Percentiles rank a stretch among this genome's conserved stretches.
Conservation (phyloP, 2,797 vertebrate species). For the Gymnothorax javanicus region DNA sequence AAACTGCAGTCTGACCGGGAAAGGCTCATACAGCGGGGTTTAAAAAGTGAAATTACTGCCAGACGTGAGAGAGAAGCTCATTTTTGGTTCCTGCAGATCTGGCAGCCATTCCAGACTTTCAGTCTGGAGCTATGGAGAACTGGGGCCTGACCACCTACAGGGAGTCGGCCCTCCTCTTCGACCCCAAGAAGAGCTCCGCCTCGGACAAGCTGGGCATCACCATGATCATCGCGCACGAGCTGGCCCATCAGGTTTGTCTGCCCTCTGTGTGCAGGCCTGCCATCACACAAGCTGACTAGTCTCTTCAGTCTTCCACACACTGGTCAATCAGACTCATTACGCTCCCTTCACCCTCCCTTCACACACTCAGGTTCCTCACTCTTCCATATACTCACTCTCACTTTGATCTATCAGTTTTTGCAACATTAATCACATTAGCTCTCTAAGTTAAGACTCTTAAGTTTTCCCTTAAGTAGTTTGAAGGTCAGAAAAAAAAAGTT, state of each 20-base stretch:
- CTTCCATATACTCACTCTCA: too few relatives aligned
- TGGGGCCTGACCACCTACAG: slow-evolving; percentile 91
- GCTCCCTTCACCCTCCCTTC: background rate
- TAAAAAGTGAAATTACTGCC: background rate
- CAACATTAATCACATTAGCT: too few relatives aligned
- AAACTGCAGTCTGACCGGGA: background rate
- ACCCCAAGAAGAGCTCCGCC: slow-evolving; percentile 78
- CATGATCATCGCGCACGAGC: slow-evolving; percentile 85
- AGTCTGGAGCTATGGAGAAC: slow-evolving; percentile 93
- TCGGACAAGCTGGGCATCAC: slow-evolving; percentile 82
- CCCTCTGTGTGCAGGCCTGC: background rate
- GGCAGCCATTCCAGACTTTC: slow-evolving; percentile 90
- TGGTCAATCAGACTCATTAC: slow-evolving; percentile 82
- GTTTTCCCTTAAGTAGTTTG: too few relatives aligned
- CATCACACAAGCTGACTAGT: slow-evolving; percentile 55
- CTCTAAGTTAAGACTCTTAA: too few relatives aligned
- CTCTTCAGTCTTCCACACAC: slow-evolving; percentile 30
- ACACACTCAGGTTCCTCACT: too few relatives aligned
- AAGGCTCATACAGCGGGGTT: background rate
- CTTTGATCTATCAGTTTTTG: too few relatives aligned
- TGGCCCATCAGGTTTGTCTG: slow-evolving; percentile 83
- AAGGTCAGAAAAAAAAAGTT: too few relatives aligned
- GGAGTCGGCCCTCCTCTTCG: slow-evolving; percentile 80
- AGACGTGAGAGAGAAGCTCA: background rate
- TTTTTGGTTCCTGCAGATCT: slow-evolving; percentile 71